Base-by-base conservation (phyloP, 2,888 invertebrate genomes). In the Epiperipatus broadwayi region DNA sequence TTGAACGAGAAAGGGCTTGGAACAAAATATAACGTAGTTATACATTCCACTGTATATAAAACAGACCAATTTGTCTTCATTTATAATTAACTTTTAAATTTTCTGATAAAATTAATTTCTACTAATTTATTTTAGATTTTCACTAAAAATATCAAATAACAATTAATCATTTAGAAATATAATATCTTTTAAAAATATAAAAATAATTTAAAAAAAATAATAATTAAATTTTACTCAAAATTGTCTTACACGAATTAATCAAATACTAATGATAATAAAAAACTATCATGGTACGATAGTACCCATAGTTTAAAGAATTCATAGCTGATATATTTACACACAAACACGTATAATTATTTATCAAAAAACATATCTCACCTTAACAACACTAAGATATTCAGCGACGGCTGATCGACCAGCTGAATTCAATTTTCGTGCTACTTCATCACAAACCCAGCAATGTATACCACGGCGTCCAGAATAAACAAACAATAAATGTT, bases 391-490 rank as follows among this genome's bases (percentile, higher is more conserved):
- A 25, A 97, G 64, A 58, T 95, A 95, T 54, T 89, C 89, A 0
- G 83, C 87, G 10, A 97, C 66, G 1, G 85, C 78, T 10, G 72
- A 64, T 39, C 97, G 66, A 0, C 73, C 77, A 4, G 67, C 61
- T 45, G 73, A 69, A 43, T 75, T 72, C 35, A 93, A 63, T 47
- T 68, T 70, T 31, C 91, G 68, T 0, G 93, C 93, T 37, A 65
- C 65, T 50, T 73, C 69, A 59, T 99, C 97, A 51, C 84, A 87
- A 5, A 97, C 78, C 97, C 97, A 99, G 54, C 93, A 91, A 71
- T 99, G 97, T 37, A 99, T 75, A 52, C 97, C 97, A 66, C 97
- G 72, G 47, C 97, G 71, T 1, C 97, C 97, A 43, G 95, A 97
- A 60, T 89, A 99, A 16, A 97, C 81, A 95, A 95, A 99, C 34